Percentiles rank a stretch among this genome's conserved stretches.
phyloP scores from a whole-genome alignment of 2,797 vertebrate species.

The Enteromius fasciolatus region DNA sequence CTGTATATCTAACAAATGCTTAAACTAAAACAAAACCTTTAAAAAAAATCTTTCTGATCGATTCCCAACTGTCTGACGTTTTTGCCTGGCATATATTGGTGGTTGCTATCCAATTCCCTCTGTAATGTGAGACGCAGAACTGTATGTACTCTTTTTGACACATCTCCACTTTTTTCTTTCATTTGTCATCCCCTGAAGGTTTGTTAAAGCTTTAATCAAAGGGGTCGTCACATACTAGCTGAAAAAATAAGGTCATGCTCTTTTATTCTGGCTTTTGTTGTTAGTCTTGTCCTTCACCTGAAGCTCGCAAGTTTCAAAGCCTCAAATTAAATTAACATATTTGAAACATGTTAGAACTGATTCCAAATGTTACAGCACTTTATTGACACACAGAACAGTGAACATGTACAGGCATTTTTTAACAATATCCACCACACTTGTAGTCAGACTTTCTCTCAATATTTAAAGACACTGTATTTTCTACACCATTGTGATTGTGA shows the following conservation, averaged over 20 bases:
- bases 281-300: not conserved
- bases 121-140: not conserved
- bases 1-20: not conserved
- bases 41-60: not conserved
- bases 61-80: not conserved
- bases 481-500: not conserved
- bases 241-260: not conserved
- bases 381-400: slow-evolving; percentile 2
- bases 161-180: not conserved
- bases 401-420: slow-evolving; percentile 2
- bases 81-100: not conserved
- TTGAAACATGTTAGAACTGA: not conserved
- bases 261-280: not conserved
- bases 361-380: slow-evolving; percentile 9
- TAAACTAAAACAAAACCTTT: too few relatives aligned
- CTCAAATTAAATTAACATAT: not conserved
- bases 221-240: too few relatives aligned
- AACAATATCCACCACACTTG: not conserved
- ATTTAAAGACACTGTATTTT: not conserved
- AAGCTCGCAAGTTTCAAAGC: not conserved
- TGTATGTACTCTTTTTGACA: not conserved
- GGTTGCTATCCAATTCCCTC: not conserved
- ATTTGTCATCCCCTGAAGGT: not conserved
- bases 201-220: not conserved
- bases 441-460: not conserved